These are phyloP conservation scores for Silurus meridionalis DNA, from an alignment of 2,113 vertebrate species.

Conservation along the genomic window DNA sequence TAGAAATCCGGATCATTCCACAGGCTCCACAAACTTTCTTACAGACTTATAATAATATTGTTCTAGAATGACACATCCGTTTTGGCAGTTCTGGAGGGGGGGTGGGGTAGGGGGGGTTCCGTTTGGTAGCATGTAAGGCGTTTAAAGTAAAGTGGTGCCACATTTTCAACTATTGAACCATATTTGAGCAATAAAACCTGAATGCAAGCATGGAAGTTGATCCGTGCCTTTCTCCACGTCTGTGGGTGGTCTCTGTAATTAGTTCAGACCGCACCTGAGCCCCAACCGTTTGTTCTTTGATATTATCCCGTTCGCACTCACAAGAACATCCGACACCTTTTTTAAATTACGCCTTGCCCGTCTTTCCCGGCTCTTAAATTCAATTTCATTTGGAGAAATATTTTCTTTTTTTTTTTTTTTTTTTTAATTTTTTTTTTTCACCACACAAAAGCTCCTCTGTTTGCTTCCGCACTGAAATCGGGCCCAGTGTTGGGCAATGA, in stretches of 20 bases:
- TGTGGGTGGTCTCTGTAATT: conserved; percentile 61
- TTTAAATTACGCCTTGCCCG: conserved; percentile 62
- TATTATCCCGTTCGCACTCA: conserved; percentile 57
- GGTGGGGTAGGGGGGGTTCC: background rate
- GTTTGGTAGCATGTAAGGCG: conserved; percentile 18
- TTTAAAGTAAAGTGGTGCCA: conserved; percentile 38
- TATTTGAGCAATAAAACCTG: background rate
- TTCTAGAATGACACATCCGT: conserved; percentile 3
- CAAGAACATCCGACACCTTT: conserved; percentile 62
- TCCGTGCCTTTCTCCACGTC: conserved; percentile 21
- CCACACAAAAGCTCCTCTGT: conserved; percentile 70
- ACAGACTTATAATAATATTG: conserved; percentile 3
- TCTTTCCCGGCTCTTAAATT: conserved; percentile 56
- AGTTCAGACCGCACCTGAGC: conserved; percentile 61
- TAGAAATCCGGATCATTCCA: background rate
- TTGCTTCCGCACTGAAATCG: conserved; percentile 62
- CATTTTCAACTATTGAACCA: conserved; percentile 13
- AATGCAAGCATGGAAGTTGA: conserved; percentile 17
- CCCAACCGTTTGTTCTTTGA: conserved; percentile 55
- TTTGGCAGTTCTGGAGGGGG: background rate
- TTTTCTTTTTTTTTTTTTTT: conserved; percentile 71
- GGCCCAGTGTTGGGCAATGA: conserved; percentile 62
- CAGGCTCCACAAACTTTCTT: background rate
- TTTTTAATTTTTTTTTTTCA: conserved; percentile 61
- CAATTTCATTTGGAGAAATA: conserved; percentile 75